These are phyloP conservation scores for Alauda arvensis DNA, from an alignment of 2,797 vertebrate species.

Conservation along the genomic window DNA sequence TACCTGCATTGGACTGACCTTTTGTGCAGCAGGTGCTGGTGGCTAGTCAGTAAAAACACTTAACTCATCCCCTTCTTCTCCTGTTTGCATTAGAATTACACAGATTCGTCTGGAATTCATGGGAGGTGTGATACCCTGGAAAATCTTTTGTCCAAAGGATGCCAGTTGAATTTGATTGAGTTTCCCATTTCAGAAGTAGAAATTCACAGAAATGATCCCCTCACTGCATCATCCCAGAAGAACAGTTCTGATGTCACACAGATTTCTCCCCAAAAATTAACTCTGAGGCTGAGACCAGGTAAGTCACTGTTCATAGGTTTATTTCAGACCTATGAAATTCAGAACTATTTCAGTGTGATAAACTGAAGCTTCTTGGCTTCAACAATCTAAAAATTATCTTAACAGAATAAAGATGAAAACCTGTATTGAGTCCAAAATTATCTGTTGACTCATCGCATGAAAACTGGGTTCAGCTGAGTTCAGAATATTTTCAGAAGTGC, in stretches of 20 bases:
- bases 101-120: slow-evolving; percentile 75
- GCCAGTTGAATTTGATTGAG: slow-evolving; percentile 76
- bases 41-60: background rate
- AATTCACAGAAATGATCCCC: slow-evolving; percentile 76
- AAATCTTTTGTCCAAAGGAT: slow-evolving; percentile 83
- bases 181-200: slow-evolving; percentile 80
- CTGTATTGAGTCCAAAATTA: background rate
- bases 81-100: slow-evolving; percentile 86
- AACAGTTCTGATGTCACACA: slow-evolving; percentile 78
- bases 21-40: background rate
- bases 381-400: background rate
- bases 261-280: slow-evolving; percentile 89
- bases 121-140: slow-evolving; percentile 85
- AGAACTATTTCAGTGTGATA: background rate
- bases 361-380: background rate
- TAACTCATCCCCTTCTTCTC: slow-evolving; percentile 9
- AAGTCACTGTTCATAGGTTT: background rate
- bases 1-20: background rate
- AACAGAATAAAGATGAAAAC: background rate
- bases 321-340: background rate
- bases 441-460: background rate
- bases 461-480: background rate
- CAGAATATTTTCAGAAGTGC: background rate
- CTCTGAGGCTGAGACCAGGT: slow-evolving; percentile 87
- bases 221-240: slow-evolving; percentile 73